Conservation (phyloP, 2,888 invertebrate genomes). For the Drosophila fulvimacula region DNA sequence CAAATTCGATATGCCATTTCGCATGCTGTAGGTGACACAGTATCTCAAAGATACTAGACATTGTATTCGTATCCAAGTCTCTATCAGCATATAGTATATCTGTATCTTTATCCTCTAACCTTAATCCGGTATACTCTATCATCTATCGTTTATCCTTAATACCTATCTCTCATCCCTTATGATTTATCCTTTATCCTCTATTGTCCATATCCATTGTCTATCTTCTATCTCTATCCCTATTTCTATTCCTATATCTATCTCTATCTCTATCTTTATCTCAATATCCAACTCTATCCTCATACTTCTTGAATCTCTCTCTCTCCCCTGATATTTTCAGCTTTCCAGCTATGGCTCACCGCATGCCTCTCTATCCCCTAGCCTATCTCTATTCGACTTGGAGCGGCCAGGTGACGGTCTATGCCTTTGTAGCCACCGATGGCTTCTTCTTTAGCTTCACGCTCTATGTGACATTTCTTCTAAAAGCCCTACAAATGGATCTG, state of each 20-base stretch:
- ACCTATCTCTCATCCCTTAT: no score
- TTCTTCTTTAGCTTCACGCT: slow-evolving; percentile 72
- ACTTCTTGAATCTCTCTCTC: no score
- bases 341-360: slow-evolving; percentile 44
- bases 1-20: slow-evolving; percentile 68
- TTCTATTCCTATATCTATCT: not conserved
- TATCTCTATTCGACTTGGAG: slow-evolving; percentile 67
- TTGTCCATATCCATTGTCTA: no score
- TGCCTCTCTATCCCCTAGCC: slow-evolving; percentile 62
- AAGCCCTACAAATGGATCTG: slow-evolving; percentile 51
- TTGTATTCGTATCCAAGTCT: no score
- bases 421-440: slow-evolving; percentile 66
- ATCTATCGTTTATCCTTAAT: not conserved
- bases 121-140: not conserved
- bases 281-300: no score
- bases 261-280: not conserved
- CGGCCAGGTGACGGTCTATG: slow-evolving; percentile 67
- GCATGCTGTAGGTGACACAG: slow-evolving; percentile 55
- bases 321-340: slow-evolving; percentile 45
- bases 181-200: no score
- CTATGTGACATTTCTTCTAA: slow-evolving; percentile 55
- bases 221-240: not conserved
- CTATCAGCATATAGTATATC: not conserved
- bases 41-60: not conserved
- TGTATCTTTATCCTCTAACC: not conserved